Conservation (phyloP, 2,797 vertebrate genomes). For the Sorex maritimensis region DNA sequence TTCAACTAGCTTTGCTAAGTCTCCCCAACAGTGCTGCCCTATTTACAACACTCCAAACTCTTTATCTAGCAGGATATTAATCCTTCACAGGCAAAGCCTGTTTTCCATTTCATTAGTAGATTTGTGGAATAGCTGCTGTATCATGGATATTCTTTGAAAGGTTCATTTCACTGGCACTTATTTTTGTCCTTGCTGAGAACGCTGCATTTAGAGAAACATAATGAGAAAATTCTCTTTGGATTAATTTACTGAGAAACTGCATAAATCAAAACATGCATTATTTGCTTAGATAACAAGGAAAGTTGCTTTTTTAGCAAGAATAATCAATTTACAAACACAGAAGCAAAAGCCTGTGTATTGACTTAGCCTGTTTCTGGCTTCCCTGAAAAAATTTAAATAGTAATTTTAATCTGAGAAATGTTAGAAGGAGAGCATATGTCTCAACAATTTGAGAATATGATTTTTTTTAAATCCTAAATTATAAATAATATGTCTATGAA, state of each 20-base stretch:
- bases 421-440: slow-evolving; percentile 19
- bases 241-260: slow-evolving; percentile 78
- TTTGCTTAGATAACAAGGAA: slow-evolving; percentile 75
- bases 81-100: slow-evolving; percentile 16
- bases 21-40: background rate
- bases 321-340: slow-evolving; percentile 42
- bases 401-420: slow-evolving; percentile 58
- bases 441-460: slow-evolving; percentile 3
- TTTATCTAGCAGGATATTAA: slow-evolving; percentile 21
- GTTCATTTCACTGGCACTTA: slow-evolving; percentile 74
- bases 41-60: background rate
- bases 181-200: slow-evolving; percentile 75
- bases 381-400: slow-evolving; percentile 63
- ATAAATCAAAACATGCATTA: slow-evolving; percentile 77
- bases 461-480: background rate
- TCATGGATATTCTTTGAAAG: slow-evolving; percentile 50
- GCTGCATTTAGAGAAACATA: slow-evolving; percentile 77
- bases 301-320: slow-evolving; percentile 65
- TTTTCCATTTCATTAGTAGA: slow-evolving; percentile 63
- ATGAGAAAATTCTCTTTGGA: slow-evolving; percentile 82
- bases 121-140: slow-evolving; percentile 9
- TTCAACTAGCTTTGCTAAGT: background rate
- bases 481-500: background rate
- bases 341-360: slow-evolving; percentile 67
- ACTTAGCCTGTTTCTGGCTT: slow-evolving; percentile 46